phyloP scores from a whole-genome alignment of 1,140 invertebrate genomes.

The Myzus persicae region DNA sequence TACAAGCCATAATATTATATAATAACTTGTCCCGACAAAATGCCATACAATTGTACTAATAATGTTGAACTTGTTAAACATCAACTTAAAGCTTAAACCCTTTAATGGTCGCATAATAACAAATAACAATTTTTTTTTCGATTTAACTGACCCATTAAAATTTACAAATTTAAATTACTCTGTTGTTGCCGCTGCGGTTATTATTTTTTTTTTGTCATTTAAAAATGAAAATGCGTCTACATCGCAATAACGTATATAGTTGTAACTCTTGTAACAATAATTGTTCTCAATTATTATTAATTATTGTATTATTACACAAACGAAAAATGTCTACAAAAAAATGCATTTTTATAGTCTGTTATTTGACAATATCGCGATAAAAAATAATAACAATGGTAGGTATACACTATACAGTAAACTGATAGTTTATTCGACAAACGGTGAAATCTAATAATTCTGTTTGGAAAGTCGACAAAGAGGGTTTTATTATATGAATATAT shows the following conservation, averaged over 20 bases:
- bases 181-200: background rate
- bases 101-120: background rate
- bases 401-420: too few species aligned
- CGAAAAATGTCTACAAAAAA: background rate
- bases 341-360: background rate
- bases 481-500: background rate
- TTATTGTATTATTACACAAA: background rate
- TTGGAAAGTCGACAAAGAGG: background rate
- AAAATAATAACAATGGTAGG: background rate
- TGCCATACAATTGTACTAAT: background rate
- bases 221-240: background rate
- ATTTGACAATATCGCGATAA: background rate
- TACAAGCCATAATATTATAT: background rate
- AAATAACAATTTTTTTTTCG: background rate
- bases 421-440: background rate
- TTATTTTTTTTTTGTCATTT: background rate
- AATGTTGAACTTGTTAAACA: background rate
- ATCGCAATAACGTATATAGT: background rate
- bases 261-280: background rate
- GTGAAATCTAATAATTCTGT: background rate
- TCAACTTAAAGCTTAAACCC: background rate
- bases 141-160: background rate
- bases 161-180: conserved; percentile 10
- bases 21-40: background rate
- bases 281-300: background rate